Evolutionary conservation across 1,140 invertebrate species (phyloP), one percentile per base, ranked within the genome.

Genomic region (Aphelenchoides besseyi): DNA sequence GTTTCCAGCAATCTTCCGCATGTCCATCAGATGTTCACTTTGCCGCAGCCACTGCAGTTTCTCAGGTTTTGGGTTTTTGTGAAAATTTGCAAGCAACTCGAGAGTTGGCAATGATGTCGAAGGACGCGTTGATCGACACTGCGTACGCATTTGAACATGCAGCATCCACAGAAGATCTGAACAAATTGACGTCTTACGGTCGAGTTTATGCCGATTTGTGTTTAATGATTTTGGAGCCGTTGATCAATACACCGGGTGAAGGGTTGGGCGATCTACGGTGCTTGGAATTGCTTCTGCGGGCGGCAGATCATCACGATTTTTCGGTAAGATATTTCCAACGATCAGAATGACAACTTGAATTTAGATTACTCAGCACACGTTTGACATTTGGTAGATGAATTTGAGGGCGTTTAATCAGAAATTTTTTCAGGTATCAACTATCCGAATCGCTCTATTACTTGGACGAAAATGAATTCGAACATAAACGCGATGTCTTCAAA

Each of bases 301-400:
- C 95, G 87, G 92, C 93, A 41, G 92, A 93, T 0, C 94, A 98
- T 88, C 93, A 97, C 86, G 94, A 98, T 86, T 98, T 95, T 87
- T 94, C 93, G 85, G 91, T 92, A 77, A 86, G 78, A 35, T 18
- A 53, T 29, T n/a, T n/a, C n/a, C n/a, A n/a, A n/a, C n/a, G n/a
- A n/a, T n/a, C n/a, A n/a, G n/a, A n/a, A n/a, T n/a, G n/a, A n/a
- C n/a, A n/a, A n/a, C n/a, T n/a, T n/a, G n/a, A n/a, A 92, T 93
- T 32, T 93, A 96, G 86, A 93, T 97, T 70, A 96, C 75, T 9
- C 5, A 59, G 23, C 55, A 59, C 55, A 29, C 94, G 2, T 98
- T 98, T 83, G 92, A 94, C 85, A 88, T 98, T 62, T 98, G 96
- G 96, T n/a, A n/a, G n/a, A n/a, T n/a, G n/a, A n/a, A n/a, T n/a